phyloP scores from a whole-genome alignment of 2,113 vertebrate species.

The Globicephala melas region DNA sequence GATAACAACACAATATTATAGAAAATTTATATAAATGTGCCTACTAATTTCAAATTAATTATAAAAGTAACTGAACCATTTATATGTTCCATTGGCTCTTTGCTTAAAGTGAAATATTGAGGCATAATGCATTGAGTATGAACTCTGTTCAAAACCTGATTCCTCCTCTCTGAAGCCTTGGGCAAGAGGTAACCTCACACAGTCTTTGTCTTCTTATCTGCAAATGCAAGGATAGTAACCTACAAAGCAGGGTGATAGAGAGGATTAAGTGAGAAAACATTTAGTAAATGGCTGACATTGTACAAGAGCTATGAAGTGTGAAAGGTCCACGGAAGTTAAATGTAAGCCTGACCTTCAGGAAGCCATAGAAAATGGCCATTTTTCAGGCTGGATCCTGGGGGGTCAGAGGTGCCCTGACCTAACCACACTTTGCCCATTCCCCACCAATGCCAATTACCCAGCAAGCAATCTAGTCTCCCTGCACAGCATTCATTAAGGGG shows the following conservation, averaged over 20 bases:
- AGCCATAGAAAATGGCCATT: background rate
- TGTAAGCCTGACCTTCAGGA: background rate
- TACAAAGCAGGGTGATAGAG: background rate
- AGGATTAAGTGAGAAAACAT: background rate
- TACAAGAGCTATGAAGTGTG: background rate
- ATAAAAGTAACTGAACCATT: background rate
- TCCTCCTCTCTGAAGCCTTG: background rate
- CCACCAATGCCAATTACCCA: background rate
- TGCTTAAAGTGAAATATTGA: slow-evolving; percentile 34
- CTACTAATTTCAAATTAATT: background rate
- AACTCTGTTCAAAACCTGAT: background rate
- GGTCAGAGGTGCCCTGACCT: background rate
- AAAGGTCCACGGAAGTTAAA: background rate
- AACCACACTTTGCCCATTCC: background rate
- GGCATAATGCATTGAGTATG: background rate
- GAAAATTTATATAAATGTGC: slow-evolving; percentile 26
- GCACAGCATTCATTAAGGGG: background rate
- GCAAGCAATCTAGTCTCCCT: background rate
- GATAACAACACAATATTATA: background rate
- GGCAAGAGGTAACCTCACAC: background rate
- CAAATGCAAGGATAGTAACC: background rate
- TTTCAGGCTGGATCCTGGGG: background rate
- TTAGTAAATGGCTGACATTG: background rate
- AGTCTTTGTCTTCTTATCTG: background rate
- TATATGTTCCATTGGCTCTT: background rate